These are phyloP conservation scores for Solenodon paradoxus DNA, from an alignment of 2,113 vertebrate genomes.

Conservation along the genomic window DNA sequence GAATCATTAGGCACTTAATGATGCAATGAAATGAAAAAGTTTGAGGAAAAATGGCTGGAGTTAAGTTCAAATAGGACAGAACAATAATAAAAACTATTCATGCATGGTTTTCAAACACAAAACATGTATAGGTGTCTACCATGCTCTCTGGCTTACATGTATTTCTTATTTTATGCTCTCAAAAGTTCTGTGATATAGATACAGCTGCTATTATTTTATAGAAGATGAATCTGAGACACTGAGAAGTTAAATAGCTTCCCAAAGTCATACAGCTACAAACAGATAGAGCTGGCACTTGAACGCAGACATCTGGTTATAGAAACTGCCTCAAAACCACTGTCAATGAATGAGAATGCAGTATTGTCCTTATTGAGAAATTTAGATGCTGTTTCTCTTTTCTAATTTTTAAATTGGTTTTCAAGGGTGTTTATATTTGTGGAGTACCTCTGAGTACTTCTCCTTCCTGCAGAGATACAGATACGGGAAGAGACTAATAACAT, in stretches of 20 bases:
- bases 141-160: background rate
- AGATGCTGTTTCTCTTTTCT: background rate
- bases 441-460: background rate
- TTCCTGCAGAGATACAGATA: background rate
- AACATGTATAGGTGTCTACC: background rate
- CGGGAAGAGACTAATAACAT: background rate
- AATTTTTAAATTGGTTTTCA: background rate
- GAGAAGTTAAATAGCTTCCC: background rate
- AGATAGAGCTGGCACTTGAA: background rate
- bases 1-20: background rate
- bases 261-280: background rate
- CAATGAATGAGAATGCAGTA: background rate
- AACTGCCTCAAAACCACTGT: background rate
- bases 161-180: slow-evolving; percentile 1
- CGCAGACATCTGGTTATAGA: background rate
- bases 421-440: background rate
- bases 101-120: background rate
- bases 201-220: background rate
- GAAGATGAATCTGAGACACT: background rate
- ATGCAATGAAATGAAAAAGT: background rate
- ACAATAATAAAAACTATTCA: background rate
- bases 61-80: background rate
- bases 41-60: background rate
- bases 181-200: background rate
- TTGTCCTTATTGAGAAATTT: background rate